Evolutionary conservation across 2,113 vertebrate genomes (phyloP).

Genomic region (Psilopsiagon aurifrons): DNA sequence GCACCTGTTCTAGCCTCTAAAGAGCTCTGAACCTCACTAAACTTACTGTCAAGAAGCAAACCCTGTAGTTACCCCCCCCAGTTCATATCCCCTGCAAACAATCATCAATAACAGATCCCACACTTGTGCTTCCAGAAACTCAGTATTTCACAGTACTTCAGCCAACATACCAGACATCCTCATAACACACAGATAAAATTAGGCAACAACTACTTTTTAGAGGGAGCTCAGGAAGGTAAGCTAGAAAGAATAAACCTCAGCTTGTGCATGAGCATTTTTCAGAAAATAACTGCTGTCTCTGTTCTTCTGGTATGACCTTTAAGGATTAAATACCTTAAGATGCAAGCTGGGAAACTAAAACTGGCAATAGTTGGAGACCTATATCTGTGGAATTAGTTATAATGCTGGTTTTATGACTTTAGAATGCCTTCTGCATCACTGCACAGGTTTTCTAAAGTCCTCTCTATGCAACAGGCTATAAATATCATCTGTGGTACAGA

Average conservation of each 20-base stretch:
- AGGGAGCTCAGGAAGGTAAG: background rate
- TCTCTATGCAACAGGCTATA: background rate
- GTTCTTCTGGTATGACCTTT: background rate
- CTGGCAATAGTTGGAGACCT: fast-evolving
- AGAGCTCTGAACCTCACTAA: background rate
- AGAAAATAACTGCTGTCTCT: background rate
- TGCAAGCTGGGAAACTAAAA: background rate
- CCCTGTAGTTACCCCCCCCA: background rate
- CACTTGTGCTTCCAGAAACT: background rate
- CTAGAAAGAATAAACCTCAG: background rate
- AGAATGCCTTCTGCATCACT: background rate
- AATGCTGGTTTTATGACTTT: background rate
- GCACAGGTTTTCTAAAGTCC: background rate
- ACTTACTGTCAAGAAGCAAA: background rate
- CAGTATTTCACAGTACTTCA: background rate
- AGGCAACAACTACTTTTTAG: background rate
- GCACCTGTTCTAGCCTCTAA: background rate
- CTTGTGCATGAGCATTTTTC: background rate
- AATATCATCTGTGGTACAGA: background rate
- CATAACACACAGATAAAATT: background rate
- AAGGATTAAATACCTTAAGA: background rate
- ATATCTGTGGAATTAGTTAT: background rate
- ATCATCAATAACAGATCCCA: background rate
- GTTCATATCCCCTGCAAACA: background rate
- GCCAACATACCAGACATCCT: background rate